phyloP scores from a whole-genome alignment of 2,888 invertebrate species.

The Andrena minutula region DNA sequence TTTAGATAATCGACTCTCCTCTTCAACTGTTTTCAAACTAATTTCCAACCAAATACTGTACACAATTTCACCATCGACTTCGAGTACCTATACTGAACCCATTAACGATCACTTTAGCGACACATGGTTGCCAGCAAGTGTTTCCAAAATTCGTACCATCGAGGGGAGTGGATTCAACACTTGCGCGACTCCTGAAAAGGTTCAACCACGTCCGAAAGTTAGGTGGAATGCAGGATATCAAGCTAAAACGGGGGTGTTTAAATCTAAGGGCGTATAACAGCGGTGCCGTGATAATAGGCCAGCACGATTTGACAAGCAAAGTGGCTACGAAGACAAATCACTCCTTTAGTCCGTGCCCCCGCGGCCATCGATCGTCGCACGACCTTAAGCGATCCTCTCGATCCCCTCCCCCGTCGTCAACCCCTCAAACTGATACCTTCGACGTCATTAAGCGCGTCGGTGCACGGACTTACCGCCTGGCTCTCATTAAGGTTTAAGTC shows the following conservation, averaged over 20 bases:
- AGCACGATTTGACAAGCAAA: slow-evolving; percentile 76
- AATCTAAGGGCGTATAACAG: slow-evolving; percentile 69
- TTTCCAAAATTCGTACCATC: slow-evolving; percentile 14
- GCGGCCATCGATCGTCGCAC: slow-evolving; percentile 64
- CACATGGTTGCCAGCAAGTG: slow-evolving; percentile 20
- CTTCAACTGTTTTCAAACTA: too few species aligned
- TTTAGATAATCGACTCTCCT: too few species aligned
- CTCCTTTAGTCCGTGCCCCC: slow-evolving; percentile 62
- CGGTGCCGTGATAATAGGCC: slow-evolving; percentile 68
- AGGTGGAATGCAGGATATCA: slow-evolving; percentile 65
- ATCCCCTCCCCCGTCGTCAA: slow-evolving; percentile 22
- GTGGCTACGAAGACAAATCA: slow-evolving; percentile 78
- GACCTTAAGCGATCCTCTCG: slow-evolving; percentile 43
- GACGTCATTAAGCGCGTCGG: slow-evolving; percentile 71
- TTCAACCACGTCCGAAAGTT: slow-evolving; percentile 37
- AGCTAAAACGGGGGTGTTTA: slow-evolving; percentile 68
- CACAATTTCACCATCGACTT: too few species aligned
- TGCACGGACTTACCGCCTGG: slow-evolving; percentile 55
- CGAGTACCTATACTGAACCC: too few species aligned
- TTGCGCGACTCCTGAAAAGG: slow-evolving; percentile 11
- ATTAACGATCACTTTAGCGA: not conserved
- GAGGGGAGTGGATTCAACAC: not conserved
- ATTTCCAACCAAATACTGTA: too few species aligned
- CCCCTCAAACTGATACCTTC: slow-evolving; percentile 69
- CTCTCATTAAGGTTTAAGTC: slow-evolving; percentile 73